Conservation (phyloP, 2,797 vertebrate species). For the Alectoris magna region DNA sequence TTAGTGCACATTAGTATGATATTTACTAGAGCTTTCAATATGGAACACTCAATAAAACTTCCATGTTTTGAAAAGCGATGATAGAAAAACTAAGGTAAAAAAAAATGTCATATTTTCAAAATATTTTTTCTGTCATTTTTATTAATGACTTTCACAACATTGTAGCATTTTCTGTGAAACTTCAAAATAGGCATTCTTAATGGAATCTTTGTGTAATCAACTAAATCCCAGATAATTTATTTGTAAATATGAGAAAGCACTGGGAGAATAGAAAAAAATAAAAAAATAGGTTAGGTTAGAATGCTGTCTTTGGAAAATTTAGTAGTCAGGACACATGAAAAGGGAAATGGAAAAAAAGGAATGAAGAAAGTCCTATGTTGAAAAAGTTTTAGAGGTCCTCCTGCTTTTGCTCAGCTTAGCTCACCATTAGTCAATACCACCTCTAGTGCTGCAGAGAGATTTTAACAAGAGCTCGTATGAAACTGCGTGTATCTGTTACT, state of each 20-base stretch:
- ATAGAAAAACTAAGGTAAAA: neutral
- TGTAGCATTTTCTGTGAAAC: neutral
- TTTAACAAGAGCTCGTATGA: neutral
- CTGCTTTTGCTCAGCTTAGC: neutral
- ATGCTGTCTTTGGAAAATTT: neutral
- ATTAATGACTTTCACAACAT: neutral
- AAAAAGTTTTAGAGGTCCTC: neutral
- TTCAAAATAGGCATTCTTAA: neutral
- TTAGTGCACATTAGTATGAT: neutral
- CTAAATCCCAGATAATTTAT: neutral
- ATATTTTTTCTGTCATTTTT: neutral
- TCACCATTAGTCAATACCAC: neutral
- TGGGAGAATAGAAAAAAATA: neutral
- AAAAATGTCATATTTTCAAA: neutral
- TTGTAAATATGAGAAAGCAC: neutral
- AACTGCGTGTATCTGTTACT: neutral
- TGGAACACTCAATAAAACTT: neutral
- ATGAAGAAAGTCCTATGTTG: neutral
- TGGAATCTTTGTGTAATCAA: neutral
- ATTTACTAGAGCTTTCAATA: neutral
- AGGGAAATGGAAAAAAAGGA: neutral
- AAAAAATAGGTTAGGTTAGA: neutral
- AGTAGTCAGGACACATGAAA: neutral
- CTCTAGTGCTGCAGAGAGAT: neutral
- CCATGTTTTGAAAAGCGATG: neutral